phyloP scores from a whole-genome alignment of 2,113 vertebrate species.

The Clarias macrocephalus region DNA sequence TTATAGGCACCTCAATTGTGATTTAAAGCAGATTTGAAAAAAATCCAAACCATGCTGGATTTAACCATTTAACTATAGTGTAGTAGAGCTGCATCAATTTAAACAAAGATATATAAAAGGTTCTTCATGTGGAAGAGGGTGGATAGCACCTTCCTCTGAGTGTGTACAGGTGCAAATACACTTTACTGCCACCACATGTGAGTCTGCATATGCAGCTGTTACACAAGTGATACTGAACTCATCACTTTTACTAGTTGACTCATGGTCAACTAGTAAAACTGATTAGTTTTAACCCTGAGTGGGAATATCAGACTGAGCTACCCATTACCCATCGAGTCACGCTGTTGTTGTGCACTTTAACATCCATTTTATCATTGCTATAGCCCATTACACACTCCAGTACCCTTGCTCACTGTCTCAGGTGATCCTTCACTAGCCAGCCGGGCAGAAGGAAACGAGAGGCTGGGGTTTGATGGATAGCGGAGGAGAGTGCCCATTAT shows the following conservation, averaged over 20 bases:
- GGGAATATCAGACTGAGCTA: background rate
- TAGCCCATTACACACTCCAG: constrained; percentile 28
- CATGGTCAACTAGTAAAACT: background rate
- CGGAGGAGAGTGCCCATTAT: constrained; percentile 39
- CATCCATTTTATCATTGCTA: background rate
- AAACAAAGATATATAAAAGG: too few relatives aligned
- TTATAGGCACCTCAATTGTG: too few relatives aligned
- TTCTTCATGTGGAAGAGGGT: too few relatives aligned
- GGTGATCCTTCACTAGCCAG: constrained; percentile 48
- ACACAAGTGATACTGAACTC: background rate
- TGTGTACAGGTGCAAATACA: too few relatives aligned
- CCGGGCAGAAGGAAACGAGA: constrained; percentile 29
- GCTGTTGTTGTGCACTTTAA: background rate
- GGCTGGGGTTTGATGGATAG: constrained; percentile 34
- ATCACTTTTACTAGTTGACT: too few relatives aligned
- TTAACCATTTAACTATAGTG: too few relatives aligned
- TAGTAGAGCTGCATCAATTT: too few relatives aligned
- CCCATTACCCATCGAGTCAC: background rate
- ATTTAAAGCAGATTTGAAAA: too few relatives aligned
- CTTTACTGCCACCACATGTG: too few relatives aligned
- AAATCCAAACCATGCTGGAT: too few relatives aligned
- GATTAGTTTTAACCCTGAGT: background rate
- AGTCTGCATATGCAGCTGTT: too few relatives aligned
- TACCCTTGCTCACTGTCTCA: constrained; percentile 54
- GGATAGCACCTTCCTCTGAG: too few relatives aligned